Conservation (phyloP, 2,797 vertebrate genomes). For the Nyctalus aviator region DNA sequence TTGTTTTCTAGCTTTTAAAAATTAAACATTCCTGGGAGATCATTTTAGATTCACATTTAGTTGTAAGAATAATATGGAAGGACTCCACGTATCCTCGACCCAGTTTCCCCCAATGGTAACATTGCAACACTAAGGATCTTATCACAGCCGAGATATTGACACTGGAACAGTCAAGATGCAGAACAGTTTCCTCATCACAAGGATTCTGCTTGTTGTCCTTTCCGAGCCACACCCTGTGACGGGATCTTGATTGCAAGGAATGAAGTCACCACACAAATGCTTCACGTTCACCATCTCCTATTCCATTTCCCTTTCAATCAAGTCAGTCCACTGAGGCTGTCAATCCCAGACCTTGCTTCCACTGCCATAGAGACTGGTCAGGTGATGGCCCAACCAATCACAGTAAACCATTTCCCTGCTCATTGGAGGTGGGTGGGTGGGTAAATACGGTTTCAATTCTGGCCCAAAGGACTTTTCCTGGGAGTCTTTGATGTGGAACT, state of each 20-base stretch:
- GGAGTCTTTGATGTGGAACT: not conserved
- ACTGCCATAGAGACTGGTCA: not conserved
- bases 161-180: not conserved
- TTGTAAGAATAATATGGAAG: slow-evolving; percentile 4
- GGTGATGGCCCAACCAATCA: not conserved
- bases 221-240: not conserved
- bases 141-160: not conserved
- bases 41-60: not conserved
- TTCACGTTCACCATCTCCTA: not conserved
- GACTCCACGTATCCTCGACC: not conserved
- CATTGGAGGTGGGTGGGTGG: not conserved
- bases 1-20: not conserved
- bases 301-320: not conserved
- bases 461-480: not conserved
- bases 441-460: not conserved
- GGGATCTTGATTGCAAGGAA: not conserved
- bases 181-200: not conserved
- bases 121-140: not conserved
- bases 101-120: not conserved
- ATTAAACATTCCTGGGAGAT: not conserved
- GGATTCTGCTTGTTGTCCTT: not conserved
- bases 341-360: not conserved
- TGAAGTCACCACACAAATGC: not conserved
- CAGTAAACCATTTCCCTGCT: not conserved
- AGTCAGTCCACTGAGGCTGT: not conserved